Base-by-base conservation (phyloP, 2,888 invertebrate genomes). In the Atethmia centrago region DNA sequence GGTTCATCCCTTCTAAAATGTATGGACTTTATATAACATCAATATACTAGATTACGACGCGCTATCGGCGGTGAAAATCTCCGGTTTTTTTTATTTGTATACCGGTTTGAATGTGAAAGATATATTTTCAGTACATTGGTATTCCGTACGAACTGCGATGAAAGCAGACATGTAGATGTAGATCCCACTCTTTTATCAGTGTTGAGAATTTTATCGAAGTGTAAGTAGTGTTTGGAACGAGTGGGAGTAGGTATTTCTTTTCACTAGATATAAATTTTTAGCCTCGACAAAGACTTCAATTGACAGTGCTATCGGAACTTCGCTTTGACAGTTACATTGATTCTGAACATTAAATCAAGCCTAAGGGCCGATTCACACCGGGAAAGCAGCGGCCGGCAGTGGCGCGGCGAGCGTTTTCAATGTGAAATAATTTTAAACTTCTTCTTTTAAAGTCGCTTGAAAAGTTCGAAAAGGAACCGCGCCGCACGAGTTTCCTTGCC, bases 101-200 rank as follows among this genome's bases (percentile, higher is more conserved):
- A 53, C 49, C 31, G 62, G 66, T 66, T 58, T 65, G 56, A 71
- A 80, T 67, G 75, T 56, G 64, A 67, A 55, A 71, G 58, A 80
- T 71, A 76, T 75, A 67, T 71, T 72, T 69, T 45, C 74, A 80
- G 81, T 59, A 61, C 45, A 67, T n/a, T 56, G 51, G 62, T 71
- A 69, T 71, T 61, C 31, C 4, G 64, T 40, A 67, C 53, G 45
- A 63, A 45, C n/a, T 58, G 67, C 36, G 31, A 68, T 69, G 66
- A 67, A 64, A 53, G 81, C 42, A 65, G 63, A 40, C 21, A 36
- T 36, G 36, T 36, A 40, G 36, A 47, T 31, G 56, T 68, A 68
- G 55, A 74, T 65, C 53, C 55, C 47, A 40, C 62, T 42, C 79
- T 71, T 83, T 80, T 45, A 64, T 67, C 19, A 16, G 45, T 59